A percentile compares a stretch with the other conserved stretches of the same genome.
phyloP scores from a whole-genome alignment of 2,888 invertebrate genomes.

The Erpobdella octoculata region DNA sequence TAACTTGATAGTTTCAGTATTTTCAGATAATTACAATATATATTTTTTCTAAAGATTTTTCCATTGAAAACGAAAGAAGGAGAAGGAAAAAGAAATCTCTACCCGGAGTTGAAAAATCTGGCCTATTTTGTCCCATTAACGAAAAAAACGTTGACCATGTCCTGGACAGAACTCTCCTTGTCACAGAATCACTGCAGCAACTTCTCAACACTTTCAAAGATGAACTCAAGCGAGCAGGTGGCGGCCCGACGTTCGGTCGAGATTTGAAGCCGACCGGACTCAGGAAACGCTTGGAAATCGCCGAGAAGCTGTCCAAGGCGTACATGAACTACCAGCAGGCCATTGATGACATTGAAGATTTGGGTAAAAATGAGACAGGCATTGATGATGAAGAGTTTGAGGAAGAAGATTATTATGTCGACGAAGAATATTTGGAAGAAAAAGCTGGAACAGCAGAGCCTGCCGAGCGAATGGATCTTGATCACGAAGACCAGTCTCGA shows the following conservation, averaged over 20 bases:
- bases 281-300: slow-evolving; percentile 28
- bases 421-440: neutral
- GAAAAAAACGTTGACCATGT: slow-evolving; percentile 27
- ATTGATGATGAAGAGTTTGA: slow-evolving; percentile 12
- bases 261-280: slow-evolving; percentile 12
- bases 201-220: slow-evolving; percentile 25
- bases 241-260: neutral
- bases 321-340: slow-evolving; percentile 28
- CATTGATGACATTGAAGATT: slow-evolving; percentile 26
- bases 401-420: slow-evolving; percentile 15
- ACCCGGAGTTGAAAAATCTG: neutral
- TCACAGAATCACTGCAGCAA: slow-evolving; percentile 22
- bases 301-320: slow-evolving; percentile 22
- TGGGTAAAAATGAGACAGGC: neutral
- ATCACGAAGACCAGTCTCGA: neutral
- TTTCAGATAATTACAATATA: too few species aligned
- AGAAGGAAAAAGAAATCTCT: slow-evolving; percentile 3
- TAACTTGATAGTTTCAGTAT: too few species aligned
- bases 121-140: slow-evolving; percentile 25
- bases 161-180: slow-evolving; percentile 15
- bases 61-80: too few species aligned
- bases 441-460: neutral
- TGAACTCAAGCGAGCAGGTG: slow-evolving; percentile 25
- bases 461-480: slow-evolving; percentile 4
- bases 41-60: too few species aligned